A percentile compares a stretch with the other conserved stretches of the same genome.
Evolutionary conservation across 92 coral and sea anemone species (phyloP).

Genomic region (Pocillopora meandrina): DNA sequence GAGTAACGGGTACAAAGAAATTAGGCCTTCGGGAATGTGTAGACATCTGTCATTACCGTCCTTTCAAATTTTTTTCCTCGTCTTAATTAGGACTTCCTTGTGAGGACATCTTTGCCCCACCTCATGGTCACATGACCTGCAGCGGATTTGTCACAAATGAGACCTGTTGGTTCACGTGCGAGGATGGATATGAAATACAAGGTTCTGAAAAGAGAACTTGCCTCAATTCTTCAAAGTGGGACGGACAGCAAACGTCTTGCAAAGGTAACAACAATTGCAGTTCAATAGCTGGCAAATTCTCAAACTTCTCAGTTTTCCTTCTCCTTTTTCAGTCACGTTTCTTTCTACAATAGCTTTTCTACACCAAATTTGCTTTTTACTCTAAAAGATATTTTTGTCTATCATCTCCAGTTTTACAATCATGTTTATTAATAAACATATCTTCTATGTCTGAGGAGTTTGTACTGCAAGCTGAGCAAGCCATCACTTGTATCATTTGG

Average conservation of each 20-base stretch:
- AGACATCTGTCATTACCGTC: too few relatives aligned
- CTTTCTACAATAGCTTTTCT: background rate
- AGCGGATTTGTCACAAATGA: constrained; percentile 41
- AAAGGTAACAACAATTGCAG: constrained; percentile 13
- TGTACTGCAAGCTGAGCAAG: too few relatives aligned
- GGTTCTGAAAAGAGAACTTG: constrained; percentile 44
- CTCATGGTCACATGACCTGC: constrained; percentile 43
- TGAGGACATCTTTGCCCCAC: constrained; percentile 11
- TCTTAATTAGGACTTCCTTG: constrained; percentile 38
- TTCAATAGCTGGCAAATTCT: background rate
- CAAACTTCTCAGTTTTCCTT: background rate
- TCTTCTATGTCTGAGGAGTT: too few relatives aligned
- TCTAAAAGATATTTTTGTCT: too few relatives aligned
- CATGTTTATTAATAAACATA: too few relatives aligned
- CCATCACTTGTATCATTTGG: too few relatives aligned
- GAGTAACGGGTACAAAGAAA: too few relatives aligned
- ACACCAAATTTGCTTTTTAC: background rate
- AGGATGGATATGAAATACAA: constrained; percentile 34
- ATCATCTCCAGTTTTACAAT: background rate
- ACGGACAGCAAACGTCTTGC: constrained; percentile 27
- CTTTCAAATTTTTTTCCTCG: background rate
- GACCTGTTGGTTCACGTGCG: constrained; percentile 36
- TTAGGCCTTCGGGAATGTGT: too few relatives aligned
- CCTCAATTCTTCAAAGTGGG: constrained; percentile 45
- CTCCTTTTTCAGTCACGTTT: background rate